Evolutionary conservation across 2,888 invertebrate species (phyloP).

Genomic region (Drosophila borborema): DNA sequence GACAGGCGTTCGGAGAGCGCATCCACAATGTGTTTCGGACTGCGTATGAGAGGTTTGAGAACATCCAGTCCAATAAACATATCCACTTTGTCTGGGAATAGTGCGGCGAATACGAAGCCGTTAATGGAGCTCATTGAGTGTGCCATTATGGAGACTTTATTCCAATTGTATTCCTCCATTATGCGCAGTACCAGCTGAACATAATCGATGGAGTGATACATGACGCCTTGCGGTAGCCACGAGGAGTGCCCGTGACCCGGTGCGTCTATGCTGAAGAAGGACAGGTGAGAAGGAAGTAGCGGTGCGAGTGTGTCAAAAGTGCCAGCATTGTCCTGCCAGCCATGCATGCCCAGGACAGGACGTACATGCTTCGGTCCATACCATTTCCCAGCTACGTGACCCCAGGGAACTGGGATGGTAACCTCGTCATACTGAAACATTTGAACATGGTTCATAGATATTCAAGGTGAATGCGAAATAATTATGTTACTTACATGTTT

Average conservation of each 20-base stretch:
- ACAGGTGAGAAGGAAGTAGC: constrained; percentile 86
- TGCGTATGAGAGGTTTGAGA: constrained; percentile 78
- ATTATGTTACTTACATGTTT: constrained; percentile 57
- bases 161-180: constrained; percentile 89
- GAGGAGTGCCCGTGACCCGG: constrained; percentile 91
- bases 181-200: constrained; percentile 86
- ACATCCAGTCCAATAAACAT: constrained; percentile 82
- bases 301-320: constrained; percentile 90
- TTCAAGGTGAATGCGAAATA: neutral
- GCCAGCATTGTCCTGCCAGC: constrained; percentile 91
- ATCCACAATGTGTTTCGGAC: constrained; percentile 61
- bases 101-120: constrained; percentile 87
- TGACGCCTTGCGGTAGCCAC: constrained; percentile 88
- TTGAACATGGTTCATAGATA: neutral
- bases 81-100: constrained; percentile 87
- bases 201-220: constrained; percentile 85
- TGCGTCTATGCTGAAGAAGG: constrained; percentile 88
- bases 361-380: constrained; percentile 89
- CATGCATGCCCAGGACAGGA: constrained; percentile 91
- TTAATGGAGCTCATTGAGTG: constrained; percentile 90
- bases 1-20: constrained; percentile 84
- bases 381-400: constrained; percentile 89
- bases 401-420: constrained; percentile 89
- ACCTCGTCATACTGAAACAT: constrained; percentile 87
- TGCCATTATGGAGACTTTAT: constrained; percentile 88